Percentiles rank a stretch among this genome's conserved stretches.
Evolutionary conservation across 2,113 vertebrate species (phyloP).

Genomic region (Sarotherodon lohbergeri): DNA sequence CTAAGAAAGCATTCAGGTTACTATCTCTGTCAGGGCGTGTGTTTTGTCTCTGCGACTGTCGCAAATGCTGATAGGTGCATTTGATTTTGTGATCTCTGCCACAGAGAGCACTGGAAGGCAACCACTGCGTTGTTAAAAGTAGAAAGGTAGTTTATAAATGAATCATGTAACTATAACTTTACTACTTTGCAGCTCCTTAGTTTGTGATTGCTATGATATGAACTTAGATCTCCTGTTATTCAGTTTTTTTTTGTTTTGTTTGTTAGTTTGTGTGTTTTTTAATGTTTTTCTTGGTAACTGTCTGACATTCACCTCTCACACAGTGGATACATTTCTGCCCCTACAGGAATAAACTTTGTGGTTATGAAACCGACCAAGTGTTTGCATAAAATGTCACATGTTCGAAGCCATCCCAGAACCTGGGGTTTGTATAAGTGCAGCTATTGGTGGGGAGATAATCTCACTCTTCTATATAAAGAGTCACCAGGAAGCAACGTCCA

Average conservation of each 20-base stretch:
- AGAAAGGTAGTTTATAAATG: neutral
- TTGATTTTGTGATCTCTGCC: constrained; percentile 40
- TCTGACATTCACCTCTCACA: neutral
- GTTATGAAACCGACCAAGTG: neutral
- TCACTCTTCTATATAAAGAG: constrained; percentile 49
- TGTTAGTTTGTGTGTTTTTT: neutral
- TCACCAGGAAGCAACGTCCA: neutral
- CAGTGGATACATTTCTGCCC: neutral
- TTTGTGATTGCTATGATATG: neutral
- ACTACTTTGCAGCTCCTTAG: neutral
- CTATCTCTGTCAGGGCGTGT: neutral
- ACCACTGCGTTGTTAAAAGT: constrained; percentile 10
- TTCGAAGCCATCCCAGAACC: constrained; percentile 41
- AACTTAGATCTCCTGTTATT: neutral
- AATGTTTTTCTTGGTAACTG: neutral
- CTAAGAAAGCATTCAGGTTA: neutral
- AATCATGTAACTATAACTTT: neutral
- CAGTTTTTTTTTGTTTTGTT: neutral
- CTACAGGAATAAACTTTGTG: neutral
- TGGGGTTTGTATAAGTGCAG: neutral
- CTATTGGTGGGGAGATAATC: neutral
- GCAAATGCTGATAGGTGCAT: constrained; percentile 50
- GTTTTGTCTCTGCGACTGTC: neutral
- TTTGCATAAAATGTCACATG: constrained; percentile 17
- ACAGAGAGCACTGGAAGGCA: constrained; percentile 37